phyloP scores from a whole-genome alignment of 2,113 vertebrate genomes.

The Glaucidium brasilianum region DNA sequence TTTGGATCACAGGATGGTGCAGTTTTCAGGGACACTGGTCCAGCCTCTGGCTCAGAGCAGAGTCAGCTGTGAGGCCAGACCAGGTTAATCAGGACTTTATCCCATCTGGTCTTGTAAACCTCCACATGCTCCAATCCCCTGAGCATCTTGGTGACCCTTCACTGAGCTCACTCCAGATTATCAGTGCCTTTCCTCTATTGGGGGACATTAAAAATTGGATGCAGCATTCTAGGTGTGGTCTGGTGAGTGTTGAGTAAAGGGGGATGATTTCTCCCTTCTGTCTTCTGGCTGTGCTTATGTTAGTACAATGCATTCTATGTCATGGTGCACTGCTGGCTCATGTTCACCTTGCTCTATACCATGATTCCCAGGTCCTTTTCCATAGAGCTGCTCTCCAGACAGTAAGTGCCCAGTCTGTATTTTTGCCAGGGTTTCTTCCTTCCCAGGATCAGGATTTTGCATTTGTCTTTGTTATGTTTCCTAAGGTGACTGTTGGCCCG shows the following conservation, averaged over 20 bases:
- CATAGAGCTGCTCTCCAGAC: neutral
- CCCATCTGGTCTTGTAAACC: neutral
- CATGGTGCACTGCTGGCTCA: neutral
- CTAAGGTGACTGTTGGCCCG: neutral
- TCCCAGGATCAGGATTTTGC: rapidly evolving
- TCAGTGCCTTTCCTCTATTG: neutral
- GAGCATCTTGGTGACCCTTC: neutral
- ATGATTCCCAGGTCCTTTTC: neutral
- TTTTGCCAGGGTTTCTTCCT: neutral
- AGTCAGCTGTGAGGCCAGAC: neutral
- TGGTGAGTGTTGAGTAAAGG: neutral
- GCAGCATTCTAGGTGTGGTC: neutral
- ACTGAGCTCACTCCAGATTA: neutral
- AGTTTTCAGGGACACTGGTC: neutral
- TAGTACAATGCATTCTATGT: neutral
- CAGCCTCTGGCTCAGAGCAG: neutral
- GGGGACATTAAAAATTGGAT: neutral
- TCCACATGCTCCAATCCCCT: neutral
- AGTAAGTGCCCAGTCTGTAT: neutral
- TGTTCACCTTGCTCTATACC: neutral
- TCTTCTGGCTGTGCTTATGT: neutral
- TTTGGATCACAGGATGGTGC: neutral
- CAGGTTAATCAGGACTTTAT: neutral
- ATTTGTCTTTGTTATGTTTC: neutral
- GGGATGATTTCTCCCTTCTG: neutral